Conservation (phyloP, 2,888 invertebrate genomes). For the Brenthis hecate region DNA sequence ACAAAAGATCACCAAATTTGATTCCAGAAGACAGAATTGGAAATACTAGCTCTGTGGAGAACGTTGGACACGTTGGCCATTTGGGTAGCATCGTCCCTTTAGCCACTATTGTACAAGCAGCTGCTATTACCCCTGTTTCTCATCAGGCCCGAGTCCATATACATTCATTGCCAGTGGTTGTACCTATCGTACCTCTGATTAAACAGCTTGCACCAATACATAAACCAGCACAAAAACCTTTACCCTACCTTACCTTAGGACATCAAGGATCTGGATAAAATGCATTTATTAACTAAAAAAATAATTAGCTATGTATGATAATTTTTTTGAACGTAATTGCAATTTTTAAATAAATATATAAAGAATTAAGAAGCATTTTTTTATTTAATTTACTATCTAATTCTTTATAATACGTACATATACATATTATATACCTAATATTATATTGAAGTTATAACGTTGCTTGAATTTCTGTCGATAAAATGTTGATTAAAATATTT, state of each 20-base stretch:
- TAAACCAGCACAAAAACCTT: slow-evolving; percentile 43
- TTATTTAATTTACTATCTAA: too few relatives aligned
- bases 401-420: too few relatives aligned
- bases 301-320: background rate
- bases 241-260: slow-evolving; percentile 27
- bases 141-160: slow-evolving; percentile 80
- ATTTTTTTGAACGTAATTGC: too few relatives aligned
- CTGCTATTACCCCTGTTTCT: slow-evolving; percentile 53
- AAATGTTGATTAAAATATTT: too few relatives aligned
- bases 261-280: slow-evolving; percentile 48
- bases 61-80: too few relatives aligned
- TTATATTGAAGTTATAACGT: too few relatives aligned
- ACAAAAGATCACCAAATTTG: slow-evolving; percentile 64
- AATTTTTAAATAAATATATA: too few relatives aligned
- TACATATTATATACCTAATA: too few relatives aligned
- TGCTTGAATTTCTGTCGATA: too few relatives aligned
- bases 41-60: slow-evolving; percentile 17
- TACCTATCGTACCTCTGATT: slow-evolving; percentile 50
- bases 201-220: slow-evolving; percentile 54
- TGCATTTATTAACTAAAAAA: slow-evolving; percentile 51
- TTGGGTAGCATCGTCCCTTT: background rate
- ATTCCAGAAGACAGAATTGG: slow-evolving; percentile 43
- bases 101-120: slow-evolving; percentile 19
- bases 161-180: slow-evolving; percentile 57
- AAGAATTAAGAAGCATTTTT: too few relatives aligned